These are phyloP conservation scores for Neodiprion virginianus DNA, from an alignment of 1,140 invertebrate genomes.

Conservation along the genomic window DNA sequence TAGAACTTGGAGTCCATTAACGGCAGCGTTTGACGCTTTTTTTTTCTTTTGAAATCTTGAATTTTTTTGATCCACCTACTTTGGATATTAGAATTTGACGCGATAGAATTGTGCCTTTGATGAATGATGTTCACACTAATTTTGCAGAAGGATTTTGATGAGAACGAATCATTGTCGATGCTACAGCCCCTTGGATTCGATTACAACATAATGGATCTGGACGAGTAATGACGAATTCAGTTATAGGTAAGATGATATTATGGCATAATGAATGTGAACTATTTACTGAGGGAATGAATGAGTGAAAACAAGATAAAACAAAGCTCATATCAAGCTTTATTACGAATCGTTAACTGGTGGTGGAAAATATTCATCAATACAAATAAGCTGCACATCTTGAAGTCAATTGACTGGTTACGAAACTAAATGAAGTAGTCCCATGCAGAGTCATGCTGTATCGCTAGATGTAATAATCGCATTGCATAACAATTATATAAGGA, in stretches of 20 bases:
- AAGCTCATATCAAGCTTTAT: too few species aligned
- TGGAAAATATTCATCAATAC: too few species aligned
- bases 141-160: slow-evolving; percentile 54
- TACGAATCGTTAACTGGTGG: too few species aligned
- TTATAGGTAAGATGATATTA: background rate
- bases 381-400: too few species aligned
- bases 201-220: slow-evolving; percentile 48
- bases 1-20: slow-evolving; percentile 26
- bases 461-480: too few species aligned
- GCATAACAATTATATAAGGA: background rate
- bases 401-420: too few species aligned
- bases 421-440: too few species aligned
- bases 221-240: slow-evolving; percentile 44
- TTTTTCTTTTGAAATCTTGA: slow-evolving; percentile 27
- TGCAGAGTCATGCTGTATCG: too few species aligned
- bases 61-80: slow-evolving; percentile 22
- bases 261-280: too few species aligned
- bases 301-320: too few species aligned
- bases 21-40: slow-evolving; percentile 15
- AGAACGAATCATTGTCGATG: slow-evolving; percentile 50
- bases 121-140: slow-evolving; percentile 4
- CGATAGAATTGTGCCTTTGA: background rate
- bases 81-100: slow-evolving; percentile 15
- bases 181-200: slow-evolving; percentile 50
- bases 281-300: too few species aligned